These are phyloP conservation scores for Petrolisthes cinctipes DNA, from an alignment of 2,888 invertebrate species.

Conservation along the genomic window DNA sequence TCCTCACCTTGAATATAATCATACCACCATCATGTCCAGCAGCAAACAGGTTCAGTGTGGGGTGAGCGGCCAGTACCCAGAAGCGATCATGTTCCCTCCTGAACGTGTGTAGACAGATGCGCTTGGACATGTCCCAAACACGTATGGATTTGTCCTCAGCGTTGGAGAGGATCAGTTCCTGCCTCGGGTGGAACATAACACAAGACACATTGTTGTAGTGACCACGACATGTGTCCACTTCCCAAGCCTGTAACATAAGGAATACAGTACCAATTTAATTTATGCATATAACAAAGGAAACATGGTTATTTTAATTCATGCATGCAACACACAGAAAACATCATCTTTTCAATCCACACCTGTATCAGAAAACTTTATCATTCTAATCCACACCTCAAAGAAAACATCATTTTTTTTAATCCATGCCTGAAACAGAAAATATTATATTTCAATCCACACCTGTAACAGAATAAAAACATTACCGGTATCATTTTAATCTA, in stretches of 20 bases:
- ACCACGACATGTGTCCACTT: conserved; percentile 98
- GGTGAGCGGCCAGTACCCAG: conserved; percentile 97
- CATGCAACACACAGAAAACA: background rate
- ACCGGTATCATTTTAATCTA: no score
- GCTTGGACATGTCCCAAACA: conserved; percentile 98
- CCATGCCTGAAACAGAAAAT: no score
- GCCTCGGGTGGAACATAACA: conserved; percentile 95
- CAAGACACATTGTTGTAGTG: conserved; percentile 99
- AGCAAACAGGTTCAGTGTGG: conserved; percentile 94
- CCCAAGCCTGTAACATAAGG: conserved; percentile 82
- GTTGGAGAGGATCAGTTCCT: conserved; percentile 96
- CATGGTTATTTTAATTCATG: no score
- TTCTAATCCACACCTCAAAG: background rate
- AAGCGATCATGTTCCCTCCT: conserved; percentile 96
- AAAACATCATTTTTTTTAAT: no score
- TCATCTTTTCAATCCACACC: background rate
- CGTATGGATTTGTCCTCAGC: conserved; percentile 74
- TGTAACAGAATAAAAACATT: no score
- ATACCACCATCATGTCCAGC: conserved; percentile 99
- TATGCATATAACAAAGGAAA: no score
- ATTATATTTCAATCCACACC: no score
- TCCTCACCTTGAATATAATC: conserved; percentile 81
- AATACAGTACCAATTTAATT: background rate
- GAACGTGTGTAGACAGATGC: conserved; percentile 91
- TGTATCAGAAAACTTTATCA: background rate